Evolutionary conservation across 2,113 vertebrate genomes (phyloP).

Genomic region (Hippolais icterina): DNA sequence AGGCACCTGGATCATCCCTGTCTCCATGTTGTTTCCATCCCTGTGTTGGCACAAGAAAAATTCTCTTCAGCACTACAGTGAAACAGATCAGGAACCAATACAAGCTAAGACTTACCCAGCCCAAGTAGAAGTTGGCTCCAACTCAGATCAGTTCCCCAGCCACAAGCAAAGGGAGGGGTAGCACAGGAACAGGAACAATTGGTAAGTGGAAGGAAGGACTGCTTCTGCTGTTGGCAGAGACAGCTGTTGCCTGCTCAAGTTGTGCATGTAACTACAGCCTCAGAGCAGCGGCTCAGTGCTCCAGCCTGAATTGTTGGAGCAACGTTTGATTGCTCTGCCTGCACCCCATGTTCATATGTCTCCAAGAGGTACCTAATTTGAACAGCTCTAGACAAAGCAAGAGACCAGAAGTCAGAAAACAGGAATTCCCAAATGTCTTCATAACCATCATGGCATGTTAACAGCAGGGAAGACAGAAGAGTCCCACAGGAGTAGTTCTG

Average conservation of each 20-base stretch:
- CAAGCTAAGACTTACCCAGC: neutral
- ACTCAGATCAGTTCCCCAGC: neutral
- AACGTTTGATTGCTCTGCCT: neutral
- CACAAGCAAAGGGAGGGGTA: slow-evolving; percentile 22
- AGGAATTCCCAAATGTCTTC: neutral
- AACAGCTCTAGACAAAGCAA: neutral
- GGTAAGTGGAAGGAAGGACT: slow-evolving; percentile 14
- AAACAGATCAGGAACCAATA: neutral
- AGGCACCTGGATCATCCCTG: neutral
- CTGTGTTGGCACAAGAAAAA: neutral
- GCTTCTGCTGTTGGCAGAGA: neutral
- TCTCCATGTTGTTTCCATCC: rapidly evolving
- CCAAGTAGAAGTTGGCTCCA: neutral
- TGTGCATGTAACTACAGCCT: neutral
- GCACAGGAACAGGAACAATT: neutral
- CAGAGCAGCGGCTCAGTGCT: neutral
- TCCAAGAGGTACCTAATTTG: neutral
- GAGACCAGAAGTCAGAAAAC: neutral
- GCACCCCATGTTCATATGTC: too few species aligned
- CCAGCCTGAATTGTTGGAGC: neutral
- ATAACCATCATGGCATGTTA: rapidly evolving
- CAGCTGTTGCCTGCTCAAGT: neutral
- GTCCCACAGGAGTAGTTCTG: neutral
- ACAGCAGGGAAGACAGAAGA: neutral
- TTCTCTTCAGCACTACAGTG: neutral